Base-by-base conservation (phyloP, 1,140 invertebrate genomes). In the Elysia chlorotica region DNA sequence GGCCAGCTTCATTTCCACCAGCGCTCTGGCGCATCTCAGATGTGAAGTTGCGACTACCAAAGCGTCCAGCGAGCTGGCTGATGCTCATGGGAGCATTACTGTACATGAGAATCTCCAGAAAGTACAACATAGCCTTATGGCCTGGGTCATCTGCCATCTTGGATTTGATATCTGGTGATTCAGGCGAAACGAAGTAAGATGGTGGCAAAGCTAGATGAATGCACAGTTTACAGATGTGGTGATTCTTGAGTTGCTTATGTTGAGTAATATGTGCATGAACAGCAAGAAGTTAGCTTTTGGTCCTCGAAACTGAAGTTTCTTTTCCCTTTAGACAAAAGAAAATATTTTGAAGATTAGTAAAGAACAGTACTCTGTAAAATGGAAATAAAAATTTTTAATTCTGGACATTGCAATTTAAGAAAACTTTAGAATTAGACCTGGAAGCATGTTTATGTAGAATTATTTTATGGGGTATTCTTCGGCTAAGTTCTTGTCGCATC, bases 71-170 rank as follows among this genome's bases (percentile, higher is more conserved):
- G 62, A 88, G 73, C 75, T 88, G 86, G 74, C 83, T 84, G 54
- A 87, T 85, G 41, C 85, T 84, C 56, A 87, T 79, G 14, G 84
- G 86, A 10, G 78, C 82, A 57, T 74, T 80, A 72, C 81, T 86
- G 79, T 88, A 86, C 84, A 88, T 88, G n/a, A 88, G 75, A 56
- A 88, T 84, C 76, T 88, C 88, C 65, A 88, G 73, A 76, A 88
- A 88, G 78, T 87, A 88, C 78, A 88, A 78, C 86, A 88, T 88
- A 41, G 86, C 87, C 70, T 88, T 86, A 77, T 88, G 87, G 56
- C 84, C 83, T 28, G 86, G 81, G 71, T 88, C 86, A 68, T 87
- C 86, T 33, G 84, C 84, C 85, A 86, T 86, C 65, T 78, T 84
- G 6, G 37, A 6, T 69, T 37, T 59, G 30, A 6, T 33, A 30